Percentiles rank a stretch among this genome's conserved stretches.
phyloP scores from a whole-genome alignment of 2,113 vertebrate genomes.

The Plecotus auritus region DNA sequence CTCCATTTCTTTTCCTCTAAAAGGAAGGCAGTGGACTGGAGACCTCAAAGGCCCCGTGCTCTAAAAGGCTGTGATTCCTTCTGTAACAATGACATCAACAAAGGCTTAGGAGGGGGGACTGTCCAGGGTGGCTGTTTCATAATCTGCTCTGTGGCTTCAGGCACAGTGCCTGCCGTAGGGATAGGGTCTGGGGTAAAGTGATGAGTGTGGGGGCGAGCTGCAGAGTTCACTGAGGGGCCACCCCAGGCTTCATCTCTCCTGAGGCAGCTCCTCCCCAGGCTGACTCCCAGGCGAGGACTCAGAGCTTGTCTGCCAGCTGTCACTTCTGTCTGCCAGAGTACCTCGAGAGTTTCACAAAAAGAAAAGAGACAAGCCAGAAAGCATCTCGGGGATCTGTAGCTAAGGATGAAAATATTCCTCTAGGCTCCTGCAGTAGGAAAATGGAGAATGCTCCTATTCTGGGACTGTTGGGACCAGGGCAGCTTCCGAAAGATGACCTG shows the following conservation, averaged over 20 bases:
- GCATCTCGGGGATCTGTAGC: background rate
- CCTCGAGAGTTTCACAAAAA: background rate
- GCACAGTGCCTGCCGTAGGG: background rate
- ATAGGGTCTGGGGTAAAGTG: background rate
- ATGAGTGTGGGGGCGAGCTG: background rate
- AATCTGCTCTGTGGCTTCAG: fast-evolving
- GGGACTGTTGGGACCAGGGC: fast-evolving
- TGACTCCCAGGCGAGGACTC: background rate
- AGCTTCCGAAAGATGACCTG: background rate
- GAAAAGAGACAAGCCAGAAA: background rate
- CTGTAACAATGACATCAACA: background rate
- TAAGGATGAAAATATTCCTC: background rate
- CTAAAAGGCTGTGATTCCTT: background rate
- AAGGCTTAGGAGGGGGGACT: background rate
- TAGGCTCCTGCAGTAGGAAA: background rate
- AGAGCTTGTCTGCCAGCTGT: background rate
- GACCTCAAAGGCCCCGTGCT: background rate
- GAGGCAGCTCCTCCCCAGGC: background rate
- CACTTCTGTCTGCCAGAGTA: background rate
- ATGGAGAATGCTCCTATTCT: fast-evolving
- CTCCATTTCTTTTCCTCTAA: background rate
- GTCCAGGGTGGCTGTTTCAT: background rate
- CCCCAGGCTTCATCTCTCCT: background rate
- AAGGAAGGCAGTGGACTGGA: background rate
- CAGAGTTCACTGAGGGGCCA: background rate